Evolutionary conservation across 2,113 vertebrate species (phyloP).

Genomic region (Cercopithecus mona): DNA sequence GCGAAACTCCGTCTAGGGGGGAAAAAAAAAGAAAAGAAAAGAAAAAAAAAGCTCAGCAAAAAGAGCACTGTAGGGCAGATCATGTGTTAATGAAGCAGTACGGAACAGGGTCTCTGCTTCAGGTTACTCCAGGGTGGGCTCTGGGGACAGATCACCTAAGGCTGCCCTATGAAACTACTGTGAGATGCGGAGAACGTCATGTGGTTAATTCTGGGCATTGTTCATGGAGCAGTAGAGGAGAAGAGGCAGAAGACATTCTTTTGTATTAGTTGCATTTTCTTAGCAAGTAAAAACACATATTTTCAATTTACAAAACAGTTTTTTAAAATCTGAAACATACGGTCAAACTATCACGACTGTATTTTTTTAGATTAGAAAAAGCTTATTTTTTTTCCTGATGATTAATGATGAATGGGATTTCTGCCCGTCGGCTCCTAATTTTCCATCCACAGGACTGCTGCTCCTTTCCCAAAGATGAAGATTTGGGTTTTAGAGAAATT

Average conservation of each 20-base stretch:
- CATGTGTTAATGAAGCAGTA: too few species aligned
- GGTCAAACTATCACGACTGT: not conserved
- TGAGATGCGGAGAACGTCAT: not conserved
- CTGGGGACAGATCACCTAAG: fast-evolving
- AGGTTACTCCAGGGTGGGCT: too few species aligned
- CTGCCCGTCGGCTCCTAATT: not conserved
- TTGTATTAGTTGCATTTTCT: not conserved
- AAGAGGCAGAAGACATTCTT: not conserved
- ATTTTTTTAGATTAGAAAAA: not conserved
- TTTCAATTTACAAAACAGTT: not conserved
- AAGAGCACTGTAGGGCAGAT: not conserved
- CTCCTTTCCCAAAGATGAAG: not conserved
- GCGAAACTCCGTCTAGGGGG: too few species aligned
- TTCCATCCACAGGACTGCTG: not conserved
- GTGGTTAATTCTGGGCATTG: not conserved
- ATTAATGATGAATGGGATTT: not conserved
- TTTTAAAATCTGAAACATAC: not conserved
- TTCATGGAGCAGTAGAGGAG: not conserved
- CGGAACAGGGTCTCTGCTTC: not conserved
- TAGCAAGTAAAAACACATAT: not conserved
- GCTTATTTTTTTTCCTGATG: not conserved
- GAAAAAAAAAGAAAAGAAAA: too few species aligned
- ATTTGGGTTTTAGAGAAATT: not conserved
- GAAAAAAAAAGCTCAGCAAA: not conserved
- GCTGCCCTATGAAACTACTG: fast-evolving